Evolutionary conservation across 2,888 invertebrate species (phyloP).

Genomic region (Reticulitermes lucifugus): DNA sequence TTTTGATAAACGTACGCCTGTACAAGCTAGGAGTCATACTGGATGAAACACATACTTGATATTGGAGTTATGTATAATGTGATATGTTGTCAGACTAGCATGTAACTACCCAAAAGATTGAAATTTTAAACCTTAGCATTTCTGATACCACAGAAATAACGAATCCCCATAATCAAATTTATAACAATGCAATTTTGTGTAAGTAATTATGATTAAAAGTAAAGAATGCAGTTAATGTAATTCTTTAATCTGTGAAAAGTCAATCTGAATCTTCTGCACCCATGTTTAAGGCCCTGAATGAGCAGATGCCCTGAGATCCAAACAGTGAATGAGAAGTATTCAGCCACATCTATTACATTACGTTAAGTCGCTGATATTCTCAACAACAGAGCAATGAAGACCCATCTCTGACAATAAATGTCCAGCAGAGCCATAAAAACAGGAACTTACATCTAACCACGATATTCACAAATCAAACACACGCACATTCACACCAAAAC

Average conservation of each 20-base stretch:
- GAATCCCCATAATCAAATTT: too few relatives aligned
- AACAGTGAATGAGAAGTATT: too few relatives aligned
- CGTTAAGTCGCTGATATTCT: too few relatives aligned
- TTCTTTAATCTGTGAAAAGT: too few relatives aligned
- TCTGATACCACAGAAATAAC: too few relatives aligned
- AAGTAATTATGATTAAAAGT: too few relatives aligned
- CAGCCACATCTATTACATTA: too few relatives aligned
- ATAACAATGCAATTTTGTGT: too few relatives aligned
- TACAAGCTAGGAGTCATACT: background rate
- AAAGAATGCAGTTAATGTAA: too few relatives aligned
- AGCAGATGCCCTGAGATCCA: background rate
- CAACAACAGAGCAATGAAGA: background rate
- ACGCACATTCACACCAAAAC: conserved; percentile 1
- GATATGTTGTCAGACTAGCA: background rate
- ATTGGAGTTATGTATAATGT: background rate
- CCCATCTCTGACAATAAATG: background rate
- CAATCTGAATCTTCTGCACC: too few relatives aligned
- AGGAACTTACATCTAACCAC: background rate
- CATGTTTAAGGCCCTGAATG: background rate
- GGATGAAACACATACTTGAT: background rate
- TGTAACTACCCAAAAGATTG: too few relatives aligned
- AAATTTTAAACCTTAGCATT: too few relatives aligned
- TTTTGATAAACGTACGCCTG: background rate
- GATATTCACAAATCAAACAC: background rate
- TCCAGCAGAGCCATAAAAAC: background rate